A percentile compares a stretch with the other conserved stretches of the same genome.
phyloP scores from a whole-genome alignment of 1,140 invertebrate genomes.

The Diachasma alloeum region DNA sequence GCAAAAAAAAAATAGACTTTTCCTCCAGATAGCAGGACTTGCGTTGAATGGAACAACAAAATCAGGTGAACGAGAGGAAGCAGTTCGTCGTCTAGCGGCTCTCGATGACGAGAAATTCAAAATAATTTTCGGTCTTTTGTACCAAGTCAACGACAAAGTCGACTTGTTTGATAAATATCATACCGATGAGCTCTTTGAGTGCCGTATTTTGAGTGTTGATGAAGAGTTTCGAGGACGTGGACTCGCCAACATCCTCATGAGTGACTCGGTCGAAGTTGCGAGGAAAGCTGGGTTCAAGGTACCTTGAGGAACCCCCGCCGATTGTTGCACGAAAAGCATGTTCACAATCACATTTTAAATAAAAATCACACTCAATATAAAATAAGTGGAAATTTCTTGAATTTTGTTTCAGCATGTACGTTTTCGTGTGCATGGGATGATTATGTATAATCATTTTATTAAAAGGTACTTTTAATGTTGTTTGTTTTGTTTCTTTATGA shows the following conservation, averaged over 20 bases:
- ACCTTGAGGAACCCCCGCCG: not conserved
- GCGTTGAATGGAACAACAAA: slow-evolving; percentile 71
- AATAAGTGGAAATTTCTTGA: not conserved
- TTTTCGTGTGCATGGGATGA: slow-evolving; percentile 52
- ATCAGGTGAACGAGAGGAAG: slow-evolving; percentile 68
- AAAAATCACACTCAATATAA: not conserved
- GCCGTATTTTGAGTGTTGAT: slow-evolving; percentile 80
- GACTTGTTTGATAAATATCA: slow-evolving; percentile 72
- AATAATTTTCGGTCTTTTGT: slow-evolving; percentile 72
- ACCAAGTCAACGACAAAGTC: slow-evolving; percentile 69
- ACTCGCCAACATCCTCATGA: slow-evolving; percentile 75
- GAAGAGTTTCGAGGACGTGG: slow-evolving; percentile 74
- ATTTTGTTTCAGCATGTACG: slow-evolving; percentile 58
- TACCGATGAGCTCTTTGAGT: slow-evolving; percentile 80
- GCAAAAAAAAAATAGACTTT: not conserved
- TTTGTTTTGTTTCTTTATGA: slow-evolving; percentile 28
- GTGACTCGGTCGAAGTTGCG: slow-evolving; percentile 72
- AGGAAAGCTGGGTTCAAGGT: slow-evolving; percentile 75
- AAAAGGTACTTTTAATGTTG: slow-evolving; percentile 28
- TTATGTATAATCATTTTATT: slow-evolving; percentile 45
- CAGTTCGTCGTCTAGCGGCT: slow-evolving; percentile 67
- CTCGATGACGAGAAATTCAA: slow-evolving; percentile 71
- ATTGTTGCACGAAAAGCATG: not conserved
- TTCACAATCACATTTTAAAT: not conserved
- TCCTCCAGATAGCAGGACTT: slow-evolving; percentile 71